Percentiles rank a stretch among this genome's conserved stretches.
Evolutionary conservation across 1,140 invertebrate species (phyloP).

Genomic region (Popillia japonica): DNA sequence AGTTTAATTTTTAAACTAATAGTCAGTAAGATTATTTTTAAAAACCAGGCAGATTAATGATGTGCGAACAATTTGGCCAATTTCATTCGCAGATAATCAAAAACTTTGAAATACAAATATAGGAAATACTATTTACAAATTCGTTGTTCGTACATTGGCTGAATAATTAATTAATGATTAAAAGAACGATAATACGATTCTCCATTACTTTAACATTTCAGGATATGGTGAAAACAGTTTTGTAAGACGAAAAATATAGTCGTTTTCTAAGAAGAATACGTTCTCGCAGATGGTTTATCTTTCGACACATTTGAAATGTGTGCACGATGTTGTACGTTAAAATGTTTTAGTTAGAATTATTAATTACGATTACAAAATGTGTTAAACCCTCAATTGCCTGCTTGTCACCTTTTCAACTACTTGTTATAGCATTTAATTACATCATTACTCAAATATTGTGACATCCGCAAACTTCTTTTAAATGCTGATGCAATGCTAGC

Average conservation of each 20-base stretch:
- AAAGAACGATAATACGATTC: neutral
- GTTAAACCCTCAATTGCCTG: too few relatives aligned
- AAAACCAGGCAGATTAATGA: neutral
- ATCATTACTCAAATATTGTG: neutral
- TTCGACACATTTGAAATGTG: too few relatives aligned
- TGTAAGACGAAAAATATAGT: neutral
- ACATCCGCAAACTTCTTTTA: neutral
- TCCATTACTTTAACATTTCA: neutral
- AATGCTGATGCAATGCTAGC: neutral
- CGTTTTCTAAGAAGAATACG: too few relatives aligned
- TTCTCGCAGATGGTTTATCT: too few relatives aligned
- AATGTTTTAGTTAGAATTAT: too few relatives aligned
- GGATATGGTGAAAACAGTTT: neutral
- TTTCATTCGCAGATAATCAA: constrained; percentile 6
- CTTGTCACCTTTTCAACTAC: too few relatives aligned
- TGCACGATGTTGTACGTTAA: too few relatives aligned
- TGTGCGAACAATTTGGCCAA: neutral
- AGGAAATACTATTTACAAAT: neutral
- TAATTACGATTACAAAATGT: too few relatives aligned
- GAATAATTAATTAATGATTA: too few relatives aligned
- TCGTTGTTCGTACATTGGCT: neutral
- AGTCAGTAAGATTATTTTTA: neutral
- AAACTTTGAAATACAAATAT: neutral
- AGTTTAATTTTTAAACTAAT: too few relatives aligned
- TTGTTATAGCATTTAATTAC: too few relatives aligned